phyloP scores from a whole-genome alignment of 2,888 invertebrate genomes.

The Linyphia triangularis region DNA sequence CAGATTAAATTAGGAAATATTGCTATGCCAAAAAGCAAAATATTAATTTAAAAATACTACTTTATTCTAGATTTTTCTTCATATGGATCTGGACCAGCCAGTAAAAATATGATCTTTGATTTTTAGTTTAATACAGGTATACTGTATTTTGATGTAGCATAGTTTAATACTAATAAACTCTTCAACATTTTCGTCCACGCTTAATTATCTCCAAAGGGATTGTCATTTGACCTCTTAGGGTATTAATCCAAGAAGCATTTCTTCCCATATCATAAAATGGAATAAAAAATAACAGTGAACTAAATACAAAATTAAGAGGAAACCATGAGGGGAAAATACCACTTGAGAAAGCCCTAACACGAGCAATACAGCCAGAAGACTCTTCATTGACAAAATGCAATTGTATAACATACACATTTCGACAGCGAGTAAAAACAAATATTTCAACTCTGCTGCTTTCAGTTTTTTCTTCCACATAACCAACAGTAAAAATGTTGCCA shows the following conservation, averaged over 20 bases:
- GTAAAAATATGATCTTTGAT: neutral
- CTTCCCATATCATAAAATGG: conserved; percentile 61
- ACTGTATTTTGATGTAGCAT: neutral
- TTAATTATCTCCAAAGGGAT: conserved; percentile 46
- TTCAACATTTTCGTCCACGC: conserved; percentile 40
- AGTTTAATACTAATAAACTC: neutral
- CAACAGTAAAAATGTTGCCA: conserved; percentile 52
- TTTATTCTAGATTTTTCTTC: neutral
- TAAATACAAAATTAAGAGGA: conserved; percentile 65
- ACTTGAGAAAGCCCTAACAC: conserved; percentile 49
- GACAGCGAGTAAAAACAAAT: conserved; percentile 42
- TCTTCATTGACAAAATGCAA: conserved; percentile 45
- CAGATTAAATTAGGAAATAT: neutral
- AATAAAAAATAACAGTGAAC: conserved; percentile 56
- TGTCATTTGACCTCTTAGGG: conserved; percentile 41
- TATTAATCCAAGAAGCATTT: conserved; percentile 58
- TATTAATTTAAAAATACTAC: no score
- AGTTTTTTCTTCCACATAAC: conserved; percentile 48
- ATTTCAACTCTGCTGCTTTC: conserved; percentile 51
- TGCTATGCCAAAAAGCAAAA: no score
- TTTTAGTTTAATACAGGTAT: neutral
- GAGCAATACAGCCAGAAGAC: conserved; percentile 34
- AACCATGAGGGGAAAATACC: conserved; percentile 61
- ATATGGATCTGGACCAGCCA: neutral
- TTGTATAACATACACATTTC: conserved; percentile 54